Percentiles rank a stretch among this genome's conserved stretches.
Evolutionary conservation across 2,888 invertebrate genomes (phyloP).

Genomic region (Mesoligia furuncula): DNA sequence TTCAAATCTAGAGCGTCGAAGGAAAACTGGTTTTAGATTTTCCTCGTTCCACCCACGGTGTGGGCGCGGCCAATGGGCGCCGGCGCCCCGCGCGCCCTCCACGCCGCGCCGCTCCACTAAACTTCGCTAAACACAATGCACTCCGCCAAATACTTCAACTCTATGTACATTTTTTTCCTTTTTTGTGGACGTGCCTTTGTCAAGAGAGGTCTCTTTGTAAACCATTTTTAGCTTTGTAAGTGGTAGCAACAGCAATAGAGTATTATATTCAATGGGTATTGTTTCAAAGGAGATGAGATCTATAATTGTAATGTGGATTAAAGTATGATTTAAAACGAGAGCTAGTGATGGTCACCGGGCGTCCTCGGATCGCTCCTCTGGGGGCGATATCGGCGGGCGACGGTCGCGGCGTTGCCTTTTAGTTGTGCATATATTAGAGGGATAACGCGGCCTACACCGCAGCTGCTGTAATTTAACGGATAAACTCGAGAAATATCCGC

Average conservation of each 20-base stretch:
- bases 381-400: conserved; percentile 75
- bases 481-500: conserved; percentile 82
- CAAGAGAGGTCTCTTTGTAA: conserved; percentile 39
- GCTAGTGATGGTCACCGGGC: conserved; percentile 78
- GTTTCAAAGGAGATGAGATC: conserved; percentile 21
- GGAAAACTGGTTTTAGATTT: conserved; percentile 83
- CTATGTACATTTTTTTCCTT: conserved; percentile 56
- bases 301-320: conserved; percentile 61
- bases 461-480: conserved; percentile 82
- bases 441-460: conserved; percentile 79
- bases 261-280: conserved; percentile 21
- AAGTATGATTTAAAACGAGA: conserved; percentile 69
- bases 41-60: conserved; percentile 84
- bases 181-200: conserved; percentile 42
- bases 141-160: conserved; percentile 63
- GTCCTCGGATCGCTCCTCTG: conserved; percentile 81
- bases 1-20: conserved; percentile 78
- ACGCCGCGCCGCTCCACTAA: conserved; percentile 72
- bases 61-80: conserved; percentile 89
- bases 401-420: conserved; percentile 82
- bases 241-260: conserved; percentile 31
- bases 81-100: conserved; percentile 72
- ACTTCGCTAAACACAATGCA: conserved; percentile 75
- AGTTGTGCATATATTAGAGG: conserved; percentile 88
- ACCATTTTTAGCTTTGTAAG: conserved; percentile 31